Conservation (phyloP, 2,113 vertebrate genomes). For the Neofelis nebulosa region DNA sequence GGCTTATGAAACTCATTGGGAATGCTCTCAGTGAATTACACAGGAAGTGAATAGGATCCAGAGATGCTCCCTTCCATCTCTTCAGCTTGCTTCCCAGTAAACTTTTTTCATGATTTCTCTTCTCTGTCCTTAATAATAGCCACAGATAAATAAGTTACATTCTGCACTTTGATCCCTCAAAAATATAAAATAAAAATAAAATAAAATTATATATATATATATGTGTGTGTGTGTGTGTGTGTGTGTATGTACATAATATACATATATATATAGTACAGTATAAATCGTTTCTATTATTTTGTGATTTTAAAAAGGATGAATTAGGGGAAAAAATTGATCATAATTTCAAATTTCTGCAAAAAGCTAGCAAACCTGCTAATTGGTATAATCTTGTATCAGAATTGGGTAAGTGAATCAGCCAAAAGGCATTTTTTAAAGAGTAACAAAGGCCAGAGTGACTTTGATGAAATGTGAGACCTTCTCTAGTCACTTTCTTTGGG, state of each 20-base stretch:
- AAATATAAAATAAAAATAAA: not conserved
- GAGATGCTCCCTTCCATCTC: slow-evolving; percentile 23
- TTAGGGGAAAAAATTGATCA: not conserved
- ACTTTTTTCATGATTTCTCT: slow-evolving; percentile 39
- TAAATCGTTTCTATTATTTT: slow-evolving; percentile 39
- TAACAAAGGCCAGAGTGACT: not conserved
- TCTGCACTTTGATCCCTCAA: slow-evolving; percentile 37
- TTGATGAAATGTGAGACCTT: not conserved
- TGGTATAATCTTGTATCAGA: not conserved
- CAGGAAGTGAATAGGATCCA: slow-evolving; percentile 37
- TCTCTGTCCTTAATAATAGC: not conserved
- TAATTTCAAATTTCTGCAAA: slow-evolving; percentile 35
- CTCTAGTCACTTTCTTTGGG: not conserved
- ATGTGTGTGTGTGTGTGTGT: no score
- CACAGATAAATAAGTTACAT: slow-evolving; percentile 49
- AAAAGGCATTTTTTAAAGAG: not conserved
- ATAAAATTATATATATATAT: no score
- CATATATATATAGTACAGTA: not conserved
- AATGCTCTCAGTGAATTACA: slow-evolving; percentile 47
- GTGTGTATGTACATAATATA: no score
- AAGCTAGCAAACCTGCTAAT: not conserved
- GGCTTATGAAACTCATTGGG: slow-evolving; percentile 11
- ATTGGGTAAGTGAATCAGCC: not conserved
- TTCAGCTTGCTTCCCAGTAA: slow-evolving; percentile 43
- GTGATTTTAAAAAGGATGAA: slow-evolving; percentile 52